Conservation (phyloP, 2,113 vertebrate genomes). For the Abramis brama region DNA sequence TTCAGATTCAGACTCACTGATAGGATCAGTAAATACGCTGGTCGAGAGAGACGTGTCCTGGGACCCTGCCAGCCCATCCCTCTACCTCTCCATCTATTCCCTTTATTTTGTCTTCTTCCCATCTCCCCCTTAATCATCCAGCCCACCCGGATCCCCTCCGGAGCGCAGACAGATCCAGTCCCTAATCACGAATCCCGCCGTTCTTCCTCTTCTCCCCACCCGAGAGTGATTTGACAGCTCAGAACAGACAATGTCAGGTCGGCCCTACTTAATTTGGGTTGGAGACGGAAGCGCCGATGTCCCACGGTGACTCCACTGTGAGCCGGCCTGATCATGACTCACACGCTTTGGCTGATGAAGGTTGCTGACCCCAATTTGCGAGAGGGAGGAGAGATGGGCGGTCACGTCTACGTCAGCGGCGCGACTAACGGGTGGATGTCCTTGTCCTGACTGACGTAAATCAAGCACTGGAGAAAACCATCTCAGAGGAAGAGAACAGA, state of each 20-base stretch:
- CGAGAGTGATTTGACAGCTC: conserved; percentile 70
- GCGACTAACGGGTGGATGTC: conserved; percentile 77
- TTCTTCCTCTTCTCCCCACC: conserved; percentile 56
- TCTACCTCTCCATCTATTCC: conserved; percentile 17
- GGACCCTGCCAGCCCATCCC: conserved; percentile 52
- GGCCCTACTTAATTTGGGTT: conserved; percentile 71
- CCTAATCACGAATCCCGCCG: conserved; percentile 47
- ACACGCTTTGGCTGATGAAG: conserved; percentile 69
- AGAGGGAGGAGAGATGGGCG: conserved; percentile 69
- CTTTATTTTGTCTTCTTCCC: conserved; percentile 23
- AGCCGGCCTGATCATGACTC: conserved; percentile 69
- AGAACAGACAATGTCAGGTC: conserved; percentile 78
- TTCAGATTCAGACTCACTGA: conserved; percentile 72
- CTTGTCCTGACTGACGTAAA: conserved; percentile 81
- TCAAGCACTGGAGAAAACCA: conserved; percentile 64
- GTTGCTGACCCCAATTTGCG: conserved; percentile 77
- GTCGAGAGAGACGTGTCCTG: conserved; percentile 64
- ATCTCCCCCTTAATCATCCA: conserved; percentile 24
- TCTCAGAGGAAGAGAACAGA: not conserved
- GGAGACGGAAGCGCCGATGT: conserved; percentile 66
- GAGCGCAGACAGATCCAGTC: not conserved
- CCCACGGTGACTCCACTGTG: conserved; percentile 43
- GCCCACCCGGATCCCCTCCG: not conserved
- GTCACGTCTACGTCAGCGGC: conserved; percentile 70
- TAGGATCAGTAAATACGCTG: conserved; percentile 78